Evolutionary conservation across 2,113 vertebrate species (phyloP), one percentile per base, ranked within the genome.

Genomic region (Martes martes): DNA sequence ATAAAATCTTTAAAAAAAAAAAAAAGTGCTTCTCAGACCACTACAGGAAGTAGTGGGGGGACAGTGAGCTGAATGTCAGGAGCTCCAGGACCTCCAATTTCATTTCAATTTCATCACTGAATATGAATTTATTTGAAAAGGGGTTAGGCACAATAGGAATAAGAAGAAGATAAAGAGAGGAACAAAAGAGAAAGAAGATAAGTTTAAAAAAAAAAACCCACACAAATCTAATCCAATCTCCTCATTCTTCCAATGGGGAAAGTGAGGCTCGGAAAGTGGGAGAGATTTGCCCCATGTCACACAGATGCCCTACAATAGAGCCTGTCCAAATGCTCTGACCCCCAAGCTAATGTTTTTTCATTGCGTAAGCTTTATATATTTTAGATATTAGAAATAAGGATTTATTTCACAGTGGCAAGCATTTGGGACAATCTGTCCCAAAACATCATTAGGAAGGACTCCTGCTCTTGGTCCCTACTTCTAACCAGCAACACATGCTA

Each of bases 121-220:
- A 57, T 50, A n/a, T 28, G 13, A 69, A 95, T 96, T 92, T 92
- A 88, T 26, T 78, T 93, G 28, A 57, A 80, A 92, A 83, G 57
- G 26, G 16, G 11, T 78, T 92, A 18, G 3, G 55, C 2, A 57
- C 50, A 90, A 84, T 23, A 73, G 78, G 36, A 63, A 69, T 9
- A 21, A 63, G 31, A 55, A 76, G 31, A 57, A 33, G 57, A 42
- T 7, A 59, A 45, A 94, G 23, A 61, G 73, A 31, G 13, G 33
- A 42, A 23, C 6, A 55, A 52, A 67, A 61, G 33, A 89, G 14
- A 78, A 87, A 76, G 9, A 92, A 92, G 33, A 23, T 33, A 76
- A 18, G 7, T 96, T 83, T 28, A 4, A 26, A 83, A 73, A 31
- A 8, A 59, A 42, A 42, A 42, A 42, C 4, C 39, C 19, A 6